Evolutionary conservation across 2,888 invertebrate species (phyloP).

Genomic region (Eulithis prunata): DNA sequence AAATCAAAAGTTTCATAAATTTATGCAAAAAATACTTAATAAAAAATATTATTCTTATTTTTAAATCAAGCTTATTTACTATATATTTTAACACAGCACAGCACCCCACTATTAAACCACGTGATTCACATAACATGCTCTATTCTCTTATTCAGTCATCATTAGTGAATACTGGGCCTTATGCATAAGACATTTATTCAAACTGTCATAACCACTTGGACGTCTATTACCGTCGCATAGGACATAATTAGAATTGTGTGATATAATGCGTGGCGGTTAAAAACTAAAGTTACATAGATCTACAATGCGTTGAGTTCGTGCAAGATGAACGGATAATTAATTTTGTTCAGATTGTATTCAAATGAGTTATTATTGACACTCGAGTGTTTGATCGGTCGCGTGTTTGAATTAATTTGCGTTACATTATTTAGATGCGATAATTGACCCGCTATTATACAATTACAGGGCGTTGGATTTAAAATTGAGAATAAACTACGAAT

Average conservation of each 20-base stretch:
- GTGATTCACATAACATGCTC: not conserved
- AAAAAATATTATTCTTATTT: too few species aligned
- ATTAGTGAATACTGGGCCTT: not conserved
- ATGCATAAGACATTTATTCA: slow-evolving; percentile 56
- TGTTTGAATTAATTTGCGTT: slow-evolving; percentile 72
- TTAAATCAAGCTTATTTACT: too few species aligned
- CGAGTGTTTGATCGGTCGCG: slow-evolving; percentile 66
- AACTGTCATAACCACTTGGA: slow-evolving; percentile 56
- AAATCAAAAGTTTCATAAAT: slow-evolving; percentile 1
- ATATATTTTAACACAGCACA: too few species aligned
- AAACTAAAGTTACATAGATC: slow-evolving; percentile 31
- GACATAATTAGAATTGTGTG: slow-evolving; percentile 45
- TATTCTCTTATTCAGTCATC: not conserved
- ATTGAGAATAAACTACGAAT: slow-evolving; percentile 13
- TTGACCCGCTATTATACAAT: slow-evolving; percentile 65
- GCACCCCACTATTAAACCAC: not conserved
- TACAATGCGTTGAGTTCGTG: slow-evolving; percentile 17
- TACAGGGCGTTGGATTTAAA: slow-evolving; percentile 58
- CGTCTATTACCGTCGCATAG: slow-evolving; percentile 46
- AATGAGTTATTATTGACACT: slow-evolving; percentile 67
- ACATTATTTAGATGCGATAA: slow-evolving; percentile 73
- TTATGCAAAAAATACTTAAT: too few species aligned
- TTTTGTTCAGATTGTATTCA: slow-evolving; percentile 63
- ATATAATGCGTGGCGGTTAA: slow-evolving; percentile 35
- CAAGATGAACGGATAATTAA: slow-evolving; percentile 23